Evolutionary conservation across 1,140 invertebrate species (phyloP).

Genomic region (Cryptotermes secundus): DNA sequence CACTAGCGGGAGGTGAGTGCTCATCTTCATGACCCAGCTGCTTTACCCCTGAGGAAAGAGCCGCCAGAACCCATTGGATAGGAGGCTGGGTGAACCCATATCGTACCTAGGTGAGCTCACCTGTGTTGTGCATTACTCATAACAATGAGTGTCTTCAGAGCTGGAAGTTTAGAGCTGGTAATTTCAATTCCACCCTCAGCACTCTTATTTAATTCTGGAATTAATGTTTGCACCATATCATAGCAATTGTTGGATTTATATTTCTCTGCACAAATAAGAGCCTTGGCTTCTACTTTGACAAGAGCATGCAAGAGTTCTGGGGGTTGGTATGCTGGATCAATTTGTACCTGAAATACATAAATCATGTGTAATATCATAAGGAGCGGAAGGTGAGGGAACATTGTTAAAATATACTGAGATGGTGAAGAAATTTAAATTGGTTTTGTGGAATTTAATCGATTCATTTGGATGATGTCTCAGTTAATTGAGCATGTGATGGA

Average conservation of each 20-base stretch:
- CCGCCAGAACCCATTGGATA: too few species aligned
- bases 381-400: too few species aligned
- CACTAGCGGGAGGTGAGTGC: too few species aligned
- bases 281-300: slow-evolving; percentile 54
- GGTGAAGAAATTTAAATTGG: too few species aligned
- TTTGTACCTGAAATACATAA: slow-evolving; percentile 49
- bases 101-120: neutral
- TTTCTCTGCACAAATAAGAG: slow-evolving; percentile 49
- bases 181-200: neutral
- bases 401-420: too few species aligned
- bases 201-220: slow-evolving; percentile 41
- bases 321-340: slow-evolving; percentile 59
- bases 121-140: neutral
- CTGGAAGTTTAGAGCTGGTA: neutral
- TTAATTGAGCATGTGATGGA: too few species aligned
- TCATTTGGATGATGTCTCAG: too few species aligned
- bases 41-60: too few species aligned
- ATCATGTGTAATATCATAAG: too few species aligned
- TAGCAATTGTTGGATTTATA: slow-evolving; percentile 54
- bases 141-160: neutral
- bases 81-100: too few species aligned
- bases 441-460: too few species aligned
- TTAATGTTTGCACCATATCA: slow-evolving; percentile 47
- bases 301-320: slow-evolving; percentile 57
- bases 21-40: too few species aligned